Conservation (phyloP, 2,797 vertebrate genomes). For the Tiaroga cobitis region DNA sequence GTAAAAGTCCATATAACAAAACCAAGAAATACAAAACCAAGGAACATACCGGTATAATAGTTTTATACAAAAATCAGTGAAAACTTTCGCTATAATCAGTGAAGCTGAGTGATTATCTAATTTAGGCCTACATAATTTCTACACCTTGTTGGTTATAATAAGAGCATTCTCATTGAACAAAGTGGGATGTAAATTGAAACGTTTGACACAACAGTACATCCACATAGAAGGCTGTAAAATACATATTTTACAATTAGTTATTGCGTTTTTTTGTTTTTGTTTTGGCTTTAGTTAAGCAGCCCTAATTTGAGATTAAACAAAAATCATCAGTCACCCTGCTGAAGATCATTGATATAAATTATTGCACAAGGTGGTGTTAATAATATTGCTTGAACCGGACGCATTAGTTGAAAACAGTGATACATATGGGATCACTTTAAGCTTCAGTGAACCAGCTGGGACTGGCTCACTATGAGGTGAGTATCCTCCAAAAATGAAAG, state of each 20-base stretch:
- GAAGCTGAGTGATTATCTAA: background rate
- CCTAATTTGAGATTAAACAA: background rate
- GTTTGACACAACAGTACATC: background rate
- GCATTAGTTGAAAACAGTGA: constrained; percentile 46
- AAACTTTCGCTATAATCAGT: background rate
- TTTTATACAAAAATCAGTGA: background rate
- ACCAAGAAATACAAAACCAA: background rate
- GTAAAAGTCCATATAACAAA: background rate
- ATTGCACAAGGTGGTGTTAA: background rate
- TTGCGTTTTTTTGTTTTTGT: background rate
- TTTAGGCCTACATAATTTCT: background rate
- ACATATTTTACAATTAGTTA: background rate
- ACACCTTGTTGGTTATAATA: background rate
- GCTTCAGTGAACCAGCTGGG: constrained; percentile 35
- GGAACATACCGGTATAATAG: background rate
- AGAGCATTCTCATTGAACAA: background rate
- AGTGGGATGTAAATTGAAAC: background rate
- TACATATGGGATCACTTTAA: constrained; percentile 53
- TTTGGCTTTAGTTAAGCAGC: background rate
- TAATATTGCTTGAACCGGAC: background rate
- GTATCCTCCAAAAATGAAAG: constrained; percentile 54
- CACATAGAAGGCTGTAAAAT: background rate
- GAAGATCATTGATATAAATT: background rate
- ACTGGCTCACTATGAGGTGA: constrained; percentile 44
- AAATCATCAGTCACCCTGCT: background rate